Conservation (phyloP, 2,113 vertebrate genomes). For the Ciconia stormi region DNA sequence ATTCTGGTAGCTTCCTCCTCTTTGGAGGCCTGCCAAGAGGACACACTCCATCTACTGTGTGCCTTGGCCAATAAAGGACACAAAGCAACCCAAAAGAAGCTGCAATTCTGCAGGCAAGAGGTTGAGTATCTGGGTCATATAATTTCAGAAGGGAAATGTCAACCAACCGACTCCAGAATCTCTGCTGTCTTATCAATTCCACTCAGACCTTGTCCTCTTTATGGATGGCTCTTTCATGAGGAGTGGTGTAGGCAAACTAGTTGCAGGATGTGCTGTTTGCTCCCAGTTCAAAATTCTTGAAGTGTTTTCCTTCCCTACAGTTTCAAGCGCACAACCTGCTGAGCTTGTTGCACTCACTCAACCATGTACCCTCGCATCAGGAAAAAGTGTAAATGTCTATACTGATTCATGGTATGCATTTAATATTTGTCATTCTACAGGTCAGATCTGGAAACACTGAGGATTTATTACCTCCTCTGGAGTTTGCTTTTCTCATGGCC, state of each 20-base stretch:
- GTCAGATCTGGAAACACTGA: neutral
- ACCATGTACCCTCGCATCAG: neutral
- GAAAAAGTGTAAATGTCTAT: neutral
- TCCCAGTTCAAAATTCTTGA: neutral
- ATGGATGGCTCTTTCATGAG: neutral
- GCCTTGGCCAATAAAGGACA: neutral
- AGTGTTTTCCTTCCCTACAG: neutral
- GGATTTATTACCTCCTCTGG: neutral
- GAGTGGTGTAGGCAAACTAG: neutral
- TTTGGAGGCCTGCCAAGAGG: neutral
- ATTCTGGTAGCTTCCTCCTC: neutral
- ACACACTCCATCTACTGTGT: neutral
- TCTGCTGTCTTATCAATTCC: neutral
- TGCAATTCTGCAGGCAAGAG: neutral
- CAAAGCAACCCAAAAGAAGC: neutral
- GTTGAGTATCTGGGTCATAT: neutral
- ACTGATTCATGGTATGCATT: neutral
- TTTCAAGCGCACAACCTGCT: neutral
- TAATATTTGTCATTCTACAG: neutral
- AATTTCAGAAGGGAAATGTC: neutral
- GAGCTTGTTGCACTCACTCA: neutral
- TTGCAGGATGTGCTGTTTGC: neutral
- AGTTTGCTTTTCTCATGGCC: neutral
- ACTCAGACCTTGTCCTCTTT: neutral
- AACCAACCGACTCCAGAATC: neutral